Evolutionary conservation across 2,888 invertebrate genomes (phyloP).

Genomic region (Arrhopalites spinosus): DNA sequence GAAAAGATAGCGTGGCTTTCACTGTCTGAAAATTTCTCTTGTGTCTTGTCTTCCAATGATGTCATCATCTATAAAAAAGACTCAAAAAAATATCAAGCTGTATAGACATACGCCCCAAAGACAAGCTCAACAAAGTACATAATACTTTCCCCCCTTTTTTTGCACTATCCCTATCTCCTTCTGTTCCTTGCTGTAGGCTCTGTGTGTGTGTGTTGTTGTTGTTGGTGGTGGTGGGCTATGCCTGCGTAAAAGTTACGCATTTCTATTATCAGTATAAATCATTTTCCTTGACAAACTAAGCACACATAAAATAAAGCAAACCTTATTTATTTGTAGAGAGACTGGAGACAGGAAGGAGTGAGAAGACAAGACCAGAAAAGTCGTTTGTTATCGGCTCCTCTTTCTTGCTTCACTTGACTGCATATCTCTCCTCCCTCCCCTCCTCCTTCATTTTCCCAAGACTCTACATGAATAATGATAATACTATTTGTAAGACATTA

Average conservation of each 20-base stretch:
- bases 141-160: too few species aligned
- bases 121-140: constrained; percentile 6
- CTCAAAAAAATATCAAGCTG: constrained; percentile 1
- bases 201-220: not conserved
- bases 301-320: not conserved
- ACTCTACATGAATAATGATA: too few species aligned
- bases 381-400: constrained; percentile 22
- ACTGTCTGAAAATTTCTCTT: constrained; percentile 1
- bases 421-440: not conserved
- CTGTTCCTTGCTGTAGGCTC: not conserved
- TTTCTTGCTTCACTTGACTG: not conserved
- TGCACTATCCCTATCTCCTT: too few species aligned
- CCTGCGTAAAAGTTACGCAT: not conserved
- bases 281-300: constrained; percentile 26
- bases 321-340: constrained; percentile 18
- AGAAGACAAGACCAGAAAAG: not conserved
- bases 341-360: constrained; percentile 10
- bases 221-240: not conserved
- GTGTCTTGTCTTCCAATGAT: constrained; percentile 1
- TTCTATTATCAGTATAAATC: constrained; percentile 29
- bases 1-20: too few species aligned
- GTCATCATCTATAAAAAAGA: constrained; percentile 25
- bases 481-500: too few species aligned
- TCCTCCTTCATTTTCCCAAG: not conserved
- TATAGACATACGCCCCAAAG: not conserved